Conservation (phyloP, 2,888 invertebrate species). For the Agriopis leucophaearia region DNA sequence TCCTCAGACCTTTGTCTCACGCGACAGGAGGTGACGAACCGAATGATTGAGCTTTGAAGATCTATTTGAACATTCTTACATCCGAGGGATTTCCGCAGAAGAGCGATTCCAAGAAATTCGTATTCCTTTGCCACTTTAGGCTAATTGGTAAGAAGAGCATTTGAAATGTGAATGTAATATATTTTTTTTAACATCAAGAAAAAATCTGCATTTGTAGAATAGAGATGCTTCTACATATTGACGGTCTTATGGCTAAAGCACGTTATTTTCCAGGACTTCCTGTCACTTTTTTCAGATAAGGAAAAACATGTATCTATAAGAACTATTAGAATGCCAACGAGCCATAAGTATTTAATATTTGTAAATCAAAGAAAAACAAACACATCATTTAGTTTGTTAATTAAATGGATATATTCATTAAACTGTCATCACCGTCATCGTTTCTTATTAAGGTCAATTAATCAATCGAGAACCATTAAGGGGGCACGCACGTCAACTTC, state of each 20-base stretch:
- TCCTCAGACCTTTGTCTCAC: conserved; percentile 3
- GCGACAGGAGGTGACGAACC: conserved; percentile 3
- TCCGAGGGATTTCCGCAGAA: neutral
- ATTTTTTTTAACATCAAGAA: too few species aligned
- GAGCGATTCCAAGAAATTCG: neutral
- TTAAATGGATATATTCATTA: conserved; percentile 8
- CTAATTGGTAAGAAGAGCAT: neutral
- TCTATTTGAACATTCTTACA: neutral
- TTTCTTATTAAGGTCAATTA: conserved; percentile 7
- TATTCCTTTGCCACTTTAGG: neutral
- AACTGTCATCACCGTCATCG: conserved; percentile 5
- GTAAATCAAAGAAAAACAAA: conserved; percentile 1
- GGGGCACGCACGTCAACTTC: conserved; percentile 4
- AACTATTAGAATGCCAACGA: neutral
- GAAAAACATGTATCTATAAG: neutral
- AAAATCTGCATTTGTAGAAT: neutral
- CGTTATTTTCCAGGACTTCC: neutral
- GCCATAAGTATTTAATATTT: neutral
- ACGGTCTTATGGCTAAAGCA: neutral
- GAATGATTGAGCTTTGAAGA: conserved; percentile 8
- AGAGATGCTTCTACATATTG: neutral
- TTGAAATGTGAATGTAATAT: neutral
- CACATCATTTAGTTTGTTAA: neutral
- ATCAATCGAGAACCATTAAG: conserved; percentile 9
- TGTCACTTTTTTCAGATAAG: neutral